Evolutionary conservation across 2,113 vertebrate genomes (phyloP).

Genomic region (rabbit (Oryctolagus cuniculus)): mOryCun1.1 NC_091439.1:33474001-33474500

Average conservation of each 20-base stretch:
- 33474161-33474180: background rate
- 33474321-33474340: constrained; percentile 57
- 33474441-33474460: background rate
- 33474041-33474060: background rate
- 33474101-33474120: background rate
- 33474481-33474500: background rate
- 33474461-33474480: background rate
- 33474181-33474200: background rate
- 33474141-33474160: background rate
- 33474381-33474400: constrained; percentile 37
- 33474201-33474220: background rate
- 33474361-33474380: constrained; percentile 65
- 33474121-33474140: background rate
- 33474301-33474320: constrained; percentile 56
- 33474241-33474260: constrained; percentile 60
- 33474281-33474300: constrained; percentile 61
- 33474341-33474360: constrained; percentile 14
- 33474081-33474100: background rate
- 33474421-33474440: background rate
- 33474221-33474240: constrained; percentile 41
- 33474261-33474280: constrained; percentile 51
- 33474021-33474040: background rate
- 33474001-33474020: background rate
- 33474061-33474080: background rate
- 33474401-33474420: constrained; percentile 46